Evolutionary conservation across 1,140 invertebrate species (phyloP).

Genomic region (Anthonomus grandis): DNA sequence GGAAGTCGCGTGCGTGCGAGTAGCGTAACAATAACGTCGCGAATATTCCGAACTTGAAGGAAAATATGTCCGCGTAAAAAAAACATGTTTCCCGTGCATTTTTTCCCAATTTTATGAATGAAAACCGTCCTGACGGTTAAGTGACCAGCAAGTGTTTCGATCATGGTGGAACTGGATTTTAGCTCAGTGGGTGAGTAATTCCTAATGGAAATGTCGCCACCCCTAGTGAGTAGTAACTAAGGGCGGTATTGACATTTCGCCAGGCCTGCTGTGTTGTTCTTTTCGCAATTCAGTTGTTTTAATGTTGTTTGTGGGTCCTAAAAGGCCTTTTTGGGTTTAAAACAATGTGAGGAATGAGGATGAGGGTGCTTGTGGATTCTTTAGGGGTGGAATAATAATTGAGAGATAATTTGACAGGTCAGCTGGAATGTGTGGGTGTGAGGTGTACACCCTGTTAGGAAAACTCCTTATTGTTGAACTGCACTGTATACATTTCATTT

Average conservation of each 20-base stretch:
- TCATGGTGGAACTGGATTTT: conserved; percentile 43
- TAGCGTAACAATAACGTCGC: too few relatives aligned
- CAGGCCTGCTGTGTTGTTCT: conserved; percentile 14
- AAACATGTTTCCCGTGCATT: too few relatives aligned
- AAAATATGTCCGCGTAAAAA: too few relatives aligned
- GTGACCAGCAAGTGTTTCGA: conserved; percentile 11
- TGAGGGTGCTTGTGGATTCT: background rate
- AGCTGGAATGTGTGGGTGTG: background rate
- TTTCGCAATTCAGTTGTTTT: conserved; percentile 9
- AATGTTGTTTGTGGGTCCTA: background rate
- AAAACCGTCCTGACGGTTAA: conserved; percentile 30
- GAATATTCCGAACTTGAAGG: too few relatives aligned
- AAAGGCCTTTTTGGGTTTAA: background rate
- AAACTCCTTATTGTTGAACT: too few relatives aligned
- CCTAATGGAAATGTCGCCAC: conserved; percentile 27
- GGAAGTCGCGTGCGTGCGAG: too few relatives aligned
- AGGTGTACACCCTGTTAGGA: too few relatives aligned
- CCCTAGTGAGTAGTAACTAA: conserved; percentile 27
- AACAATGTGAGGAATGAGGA: background rate
- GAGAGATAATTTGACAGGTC: background rate
- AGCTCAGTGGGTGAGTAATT: conserved; percentile 39
- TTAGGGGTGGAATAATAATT: background rate
- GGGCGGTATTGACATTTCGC: conserved; percentile 41
- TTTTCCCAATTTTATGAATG: conserved; percentile 39
- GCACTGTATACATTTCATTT: too few relatives aligned